These are phyloP conservation scores for Antedon bifida DNA, from an alignment of 35 echinoderm and acorn worm species.

Conservation along the genomic window DNA sequence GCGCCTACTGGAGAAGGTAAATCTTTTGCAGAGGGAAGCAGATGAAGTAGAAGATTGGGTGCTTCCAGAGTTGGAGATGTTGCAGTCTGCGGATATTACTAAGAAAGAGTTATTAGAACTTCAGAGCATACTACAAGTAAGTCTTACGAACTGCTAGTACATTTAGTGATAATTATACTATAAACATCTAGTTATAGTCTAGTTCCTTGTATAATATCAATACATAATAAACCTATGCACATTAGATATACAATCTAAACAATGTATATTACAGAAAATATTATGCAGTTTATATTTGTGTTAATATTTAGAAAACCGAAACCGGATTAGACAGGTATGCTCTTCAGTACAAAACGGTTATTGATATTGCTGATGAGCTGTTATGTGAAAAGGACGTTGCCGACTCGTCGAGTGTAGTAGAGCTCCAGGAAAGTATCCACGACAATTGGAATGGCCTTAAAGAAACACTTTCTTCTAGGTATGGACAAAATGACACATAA, in stretches of 20 bases:
- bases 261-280: no score
- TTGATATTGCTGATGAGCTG: conserved; percentile 67
- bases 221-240: no score
- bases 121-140: conserved; percentile 48
- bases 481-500: not conserved
- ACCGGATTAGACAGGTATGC: not conserved
- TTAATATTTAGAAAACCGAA: not conserved
- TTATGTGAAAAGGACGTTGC: conserved; percentile 48
- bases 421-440: conserved; percentile 74
- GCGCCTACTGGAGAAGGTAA: conserved; percentile 48
- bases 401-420: conserved; percentile 49
- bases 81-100: conserved; percentile 61
- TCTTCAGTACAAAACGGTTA: conserved; percentile 60
- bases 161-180: no score
- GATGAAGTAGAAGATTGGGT: conserved; percentile 92
- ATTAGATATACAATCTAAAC: no score
- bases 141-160: no score
- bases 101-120: conserved; percentile 73
- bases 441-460: conserved; percentile 88
- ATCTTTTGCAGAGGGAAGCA: conserved; percentile 63
- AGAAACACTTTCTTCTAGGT: conserved; percentile 77
- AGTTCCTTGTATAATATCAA: no score
- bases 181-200: no score
- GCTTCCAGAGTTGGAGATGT: conserved; percentile 53
- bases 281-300: not conserved